These are phyloP conservation scores for Fragum sueziense DNA, from an alignment of 2,888 invertebrate species.

Conservation along the genomic window DNA sequence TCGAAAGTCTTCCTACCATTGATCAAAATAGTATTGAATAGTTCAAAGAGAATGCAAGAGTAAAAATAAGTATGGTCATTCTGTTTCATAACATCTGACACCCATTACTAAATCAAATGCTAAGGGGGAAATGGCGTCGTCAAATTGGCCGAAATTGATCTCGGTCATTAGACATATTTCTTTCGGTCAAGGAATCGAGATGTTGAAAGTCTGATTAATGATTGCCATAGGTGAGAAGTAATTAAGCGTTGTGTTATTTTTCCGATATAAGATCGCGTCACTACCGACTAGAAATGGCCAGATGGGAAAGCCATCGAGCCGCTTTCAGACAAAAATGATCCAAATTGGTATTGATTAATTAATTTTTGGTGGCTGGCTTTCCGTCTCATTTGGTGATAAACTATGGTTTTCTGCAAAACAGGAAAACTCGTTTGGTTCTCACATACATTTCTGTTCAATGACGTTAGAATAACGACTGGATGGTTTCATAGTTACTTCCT, in stretches of 20 bases:
- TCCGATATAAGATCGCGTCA: conserved; percentile 11
- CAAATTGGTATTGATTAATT: background rate
- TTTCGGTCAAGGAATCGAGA: too few species aligned
- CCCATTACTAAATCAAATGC: too few species aligned
- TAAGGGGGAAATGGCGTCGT: background rate
- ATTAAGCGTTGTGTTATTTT: conserved; percentile 29
- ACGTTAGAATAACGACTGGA: too few species aligned
- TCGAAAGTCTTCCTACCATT: too few species aligned
- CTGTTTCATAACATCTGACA: too few species aligned
- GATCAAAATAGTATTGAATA: too few species aligned
- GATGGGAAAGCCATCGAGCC: conserved; percentile 1
- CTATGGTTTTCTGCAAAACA: background rate
- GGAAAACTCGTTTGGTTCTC: background rate
- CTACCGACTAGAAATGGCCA: background rate
- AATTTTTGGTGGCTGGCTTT: background rate
- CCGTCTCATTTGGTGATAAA: background rate
- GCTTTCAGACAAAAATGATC: background rate
- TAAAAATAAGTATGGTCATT: too few species aligned
- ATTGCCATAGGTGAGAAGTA: conserved; percentile 25
- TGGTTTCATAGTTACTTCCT: too few species aligned
- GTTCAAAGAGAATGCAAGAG: too few species aligned
- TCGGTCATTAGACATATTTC: conserved; percentile 15
- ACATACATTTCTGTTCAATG: too few species aligned
- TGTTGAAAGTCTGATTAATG: conserved; percentile 26
- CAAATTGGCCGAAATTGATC: conserved; percentile 30